A percentile compares a stretch with the other conserved stretches of the same genome.
Evolutionary conservation across 2,113 vertebrate species (phyloP).

Genomic region (Chaenocephalus aceratus): DNA sequence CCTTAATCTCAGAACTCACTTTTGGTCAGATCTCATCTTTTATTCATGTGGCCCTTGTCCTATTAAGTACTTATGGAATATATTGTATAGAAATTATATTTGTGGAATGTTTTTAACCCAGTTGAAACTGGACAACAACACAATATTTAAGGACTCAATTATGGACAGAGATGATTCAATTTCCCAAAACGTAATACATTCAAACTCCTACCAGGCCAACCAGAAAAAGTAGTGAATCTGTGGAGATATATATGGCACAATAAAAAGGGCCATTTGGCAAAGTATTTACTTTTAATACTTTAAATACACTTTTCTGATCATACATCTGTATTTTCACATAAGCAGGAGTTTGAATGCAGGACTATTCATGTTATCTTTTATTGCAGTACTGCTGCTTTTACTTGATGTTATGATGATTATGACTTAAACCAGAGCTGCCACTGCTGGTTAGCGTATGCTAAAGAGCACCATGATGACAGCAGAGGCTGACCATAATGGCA

Average conservation of each 20-base stretch:
- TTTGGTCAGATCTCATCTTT: too few relatives aligned
- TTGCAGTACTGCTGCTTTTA: not conserved
- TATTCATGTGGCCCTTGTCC: too few relatives aligned
- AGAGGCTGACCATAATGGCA: conserved; percentile 64
- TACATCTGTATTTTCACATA: not conserved
- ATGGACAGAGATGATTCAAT: too few relatives aligned
- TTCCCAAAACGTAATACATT: too few relatives aligned
- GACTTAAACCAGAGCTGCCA: conserved; percentile 41
- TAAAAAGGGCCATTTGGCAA: not conserved
- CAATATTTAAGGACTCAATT: too few relatives aligned
- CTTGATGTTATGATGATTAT: not conserved
- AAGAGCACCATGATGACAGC: conserved; percentile 62
- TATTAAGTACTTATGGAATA: too few relatives aligned
- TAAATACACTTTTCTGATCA: not conserved
- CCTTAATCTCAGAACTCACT: too few relatives aligned
- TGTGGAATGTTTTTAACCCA: too few relatives aligned
- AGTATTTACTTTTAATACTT: not conserved
- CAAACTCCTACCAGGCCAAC: too few relatives aligned
- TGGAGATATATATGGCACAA: not conserved
- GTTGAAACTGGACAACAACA: too few relatives aligned
- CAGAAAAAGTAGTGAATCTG: not conserved
- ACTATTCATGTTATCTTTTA: not conserved
- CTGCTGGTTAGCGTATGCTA: conserved; percentile 64
- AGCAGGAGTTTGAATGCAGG: not conserved
- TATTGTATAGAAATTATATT: too few relatives aligned